Evolutionary conservation across 2,113 vertebrate species (phyloP).

Genomic region (Thamnaconus septentrionalis): DNA sequence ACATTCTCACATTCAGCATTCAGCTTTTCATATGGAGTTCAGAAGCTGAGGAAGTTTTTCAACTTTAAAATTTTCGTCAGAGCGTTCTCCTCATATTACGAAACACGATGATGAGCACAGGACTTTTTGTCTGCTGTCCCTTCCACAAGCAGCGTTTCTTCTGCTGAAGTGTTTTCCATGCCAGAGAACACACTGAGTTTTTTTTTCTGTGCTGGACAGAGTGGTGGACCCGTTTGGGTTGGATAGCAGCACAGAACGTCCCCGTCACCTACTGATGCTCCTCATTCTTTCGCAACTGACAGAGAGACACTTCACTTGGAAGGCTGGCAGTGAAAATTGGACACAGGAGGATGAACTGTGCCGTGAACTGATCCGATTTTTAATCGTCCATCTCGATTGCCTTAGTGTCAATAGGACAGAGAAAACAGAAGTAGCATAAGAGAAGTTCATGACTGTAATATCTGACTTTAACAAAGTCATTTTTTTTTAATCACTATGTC

Average conservation of each 20-base stretch:
- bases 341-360: slow-evolving; percentile 25
- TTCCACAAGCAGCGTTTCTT: neutral
- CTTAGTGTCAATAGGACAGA: too few relatives aligned
- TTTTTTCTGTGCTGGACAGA: slow-evolving; percentile 33
- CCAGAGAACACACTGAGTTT: neutral
- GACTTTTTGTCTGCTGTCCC: slow-evolving; percentile 6
- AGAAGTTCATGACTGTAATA: too few relatives aligned
- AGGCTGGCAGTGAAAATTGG: slow-evolving; percentile 19
- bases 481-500: too few relatives aligned
- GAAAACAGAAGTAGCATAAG: too few relatives aligned
- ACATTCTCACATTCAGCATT: too few relatives aligned
- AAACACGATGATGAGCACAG: neutral
- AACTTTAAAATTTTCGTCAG: neutral
- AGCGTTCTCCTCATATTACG: neutral
- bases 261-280: slow-evolving; percentile 33
- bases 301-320: slow-evolving; percentile 21
- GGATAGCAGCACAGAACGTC: slow-evolving; percentile 46
- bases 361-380: neutral
- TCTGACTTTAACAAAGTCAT: too few relatives aligned
- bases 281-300: slow-evolving; percentile 14
- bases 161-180: neutral
- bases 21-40: neutral
- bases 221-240: slow-evolving; percentile 25
- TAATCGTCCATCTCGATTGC: too few relatives aligned
- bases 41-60: neutral